Conservation (phyloP, 2,113 vertebrate species). For the Leiothrix lutea region DNA sequence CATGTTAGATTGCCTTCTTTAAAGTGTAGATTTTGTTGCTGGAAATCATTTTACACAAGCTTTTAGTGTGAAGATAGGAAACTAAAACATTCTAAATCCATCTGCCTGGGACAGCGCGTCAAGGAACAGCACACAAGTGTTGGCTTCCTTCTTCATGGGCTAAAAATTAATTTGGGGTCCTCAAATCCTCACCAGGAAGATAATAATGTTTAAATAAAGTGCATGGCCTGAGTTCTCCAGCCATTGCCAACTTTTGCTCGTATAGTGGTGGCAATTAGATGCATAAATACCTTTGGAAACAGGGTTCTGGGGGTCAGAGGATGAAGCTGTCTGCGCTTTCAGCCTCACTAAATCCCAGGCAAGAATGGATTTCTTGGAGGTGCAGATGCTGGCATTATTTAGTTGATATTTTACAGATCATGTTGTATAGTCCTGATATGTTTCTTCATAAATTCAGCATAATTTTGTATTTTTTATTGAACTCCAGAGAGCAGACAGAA, state of each 20-base stretch:
- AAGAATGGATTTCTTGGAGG: not conserved
- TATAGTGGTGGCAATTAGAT: not conserved
- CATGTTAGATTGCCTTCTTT: not conserved
- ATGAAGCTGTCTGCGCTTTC: not conserved
- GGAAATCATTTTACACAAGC: not conserved
- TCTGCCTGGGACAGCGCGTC: rapidly evolving
- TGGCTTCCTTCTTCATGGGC: not conserved
- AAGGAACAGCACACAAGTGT: not conserved
- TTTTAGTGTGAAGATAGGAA: not conserved
- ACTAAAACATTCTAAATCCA: not conserved
- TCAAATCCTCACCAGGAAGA: not conserved
- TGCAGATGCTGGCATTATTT: not conserved
- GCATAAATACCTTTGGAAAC: not conserved
- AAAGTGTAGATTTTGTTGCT: not conserved
- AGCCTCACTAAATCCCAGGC: not conserved
- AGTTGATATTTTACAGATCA: not conserved
- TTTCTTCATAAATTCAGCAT: not conserved
- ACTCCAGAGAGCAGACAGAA: not conserved
- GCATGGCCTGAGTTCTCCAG: not conserved
- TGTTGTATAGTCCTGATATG: not conserved
- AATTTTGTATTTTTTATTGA: not conserved
- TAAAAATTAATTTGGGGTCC: not conserved
- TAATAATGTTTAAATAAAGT: not conserved
- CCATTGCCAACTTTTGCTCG: not conserved
- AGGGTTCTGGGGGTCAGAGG: not conserved